Evolutionary conservation across 2,888 invertebrate genomes (phyloP).

Genomic region (Tetropium fuscum): DNA sequence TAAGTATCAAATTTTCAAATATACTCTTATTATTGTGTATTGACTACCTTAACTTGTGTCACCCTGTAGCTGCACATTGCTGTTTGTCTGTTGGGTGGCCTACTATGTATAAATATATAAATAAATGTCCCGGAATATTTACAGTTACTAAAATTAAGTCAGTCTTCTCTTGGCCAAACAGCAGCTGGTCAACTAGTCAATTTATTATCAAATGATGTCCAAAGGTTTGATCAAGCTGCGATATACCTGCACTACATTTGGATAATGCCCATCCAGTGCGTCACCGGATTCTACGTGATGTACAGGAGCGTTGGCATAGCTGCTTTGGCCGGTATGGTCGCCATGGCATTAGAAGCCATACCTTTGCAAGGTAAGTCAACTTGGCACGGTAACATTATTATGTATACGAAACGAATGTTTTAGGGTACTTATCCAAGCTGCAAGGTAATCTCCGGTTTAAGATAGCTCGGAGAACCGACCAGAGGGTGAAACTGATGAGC

Average conservation of each 20-base stretch:
- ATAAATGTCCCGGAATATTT: too few relatives aligned
- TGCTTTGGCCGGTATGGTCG: slow-evolving; percentile 71
- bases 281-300: slow-evolving; percentile 72
- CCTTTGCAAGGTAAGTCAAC: slow-evolving; percentile 67
- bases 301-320: slow-evolving; percentile 69
- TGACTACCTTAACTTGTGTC: too few relatives aligned
- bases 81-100: too few relatives aligned
- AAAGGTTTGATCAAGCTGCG: slow-evolving; percentile 80
- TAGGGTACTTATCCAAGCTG: slow-evolving; percentile 66
- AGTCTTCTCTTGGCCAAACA: slow-evolving; percentile 80
- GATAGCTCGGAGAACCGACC: slow-evolving; percentile 71
- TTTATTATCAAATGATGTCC: slow-evolving; percentile 86
- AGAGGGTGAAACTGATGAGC: slow-evolving; percentile 77
- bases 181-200: slow-evolving; percentile 87
- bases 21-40: too few relatives aligned
- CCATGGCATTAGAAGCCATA: slow-evolving; percentile 69
- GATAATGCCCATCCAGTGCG: slow-evolving; percentile 82
- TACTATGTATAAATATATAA: too few relatives aligned
- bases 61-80: too few relatives aligned
- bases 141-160: slow-evolving; percentile 73
- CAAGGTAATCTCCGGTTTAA: slow-evolving; percentile 64
- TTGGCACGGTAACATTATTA: background rate
- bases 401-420: too few relatives aligned
- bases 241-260: slow-evolving; percentile 80
- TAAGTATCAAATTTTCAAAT: too few relatives aligned